Conservation (phyloP, 2,113 vertebrate species). For the Platanista minor region DNA sequence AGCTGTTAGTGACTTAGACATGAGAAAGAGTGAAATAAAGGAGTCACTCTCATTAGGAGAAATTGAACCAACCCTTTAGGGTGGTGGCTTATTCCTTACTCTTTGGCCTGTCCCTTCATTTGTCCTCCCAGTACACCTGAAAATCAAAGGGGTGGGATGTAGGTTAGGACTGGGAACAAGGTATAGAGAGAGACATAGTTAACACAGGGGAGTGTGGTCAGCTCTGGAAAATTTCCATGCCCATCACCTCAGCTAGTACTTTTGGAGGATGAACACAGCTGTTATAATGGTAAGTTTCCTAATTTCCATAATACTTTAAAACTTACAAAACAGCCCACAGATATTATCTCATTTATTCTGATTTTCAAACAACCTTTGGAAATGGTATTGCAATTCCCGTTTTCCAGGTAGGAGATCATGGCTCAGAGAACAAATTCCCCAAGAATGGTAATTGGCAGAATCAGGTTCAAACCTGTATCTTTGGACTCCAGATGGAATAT, state of each 20-base stretch:
- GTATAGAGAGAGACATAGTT: neutral
- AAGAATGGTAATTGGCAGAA: neutral
- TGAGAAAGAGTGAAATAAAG: neutral
- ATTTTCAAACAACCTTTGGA: neutral
- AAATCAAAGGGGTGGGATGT: neutral
- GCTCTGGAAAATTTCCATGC: neutral
- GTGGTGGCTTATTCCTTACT: neutral
- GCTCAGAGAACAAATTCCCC: neutral
- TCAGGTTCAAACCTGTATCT: neutral
- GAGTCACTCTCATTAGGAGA: neutral
- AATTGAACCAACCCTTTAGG: neutral
- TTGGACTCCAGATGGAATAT: neutral
- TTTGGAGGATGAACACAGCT: neutral
- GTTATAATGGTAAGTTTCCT: neutral
- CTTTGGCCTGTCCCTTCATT: neutral
- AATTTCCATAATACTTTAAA: neutral
- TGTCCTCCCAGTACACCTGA: neutral
- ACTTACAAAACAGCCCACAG: neutral
- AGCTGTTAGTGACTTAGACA: neutral
- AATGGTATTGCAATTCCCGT: neutral
- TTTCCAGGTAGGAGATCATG: neutral
- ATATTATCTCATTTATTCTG: neutral
- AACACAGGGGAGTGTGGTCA: neutral
- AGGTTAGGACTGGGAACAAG: neutral
- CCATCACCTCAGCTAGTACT: neutral